Base-by-base conservation (phyloP, 2,797 vertebrate genomes). In the Neostethus bicornis region DNA sequence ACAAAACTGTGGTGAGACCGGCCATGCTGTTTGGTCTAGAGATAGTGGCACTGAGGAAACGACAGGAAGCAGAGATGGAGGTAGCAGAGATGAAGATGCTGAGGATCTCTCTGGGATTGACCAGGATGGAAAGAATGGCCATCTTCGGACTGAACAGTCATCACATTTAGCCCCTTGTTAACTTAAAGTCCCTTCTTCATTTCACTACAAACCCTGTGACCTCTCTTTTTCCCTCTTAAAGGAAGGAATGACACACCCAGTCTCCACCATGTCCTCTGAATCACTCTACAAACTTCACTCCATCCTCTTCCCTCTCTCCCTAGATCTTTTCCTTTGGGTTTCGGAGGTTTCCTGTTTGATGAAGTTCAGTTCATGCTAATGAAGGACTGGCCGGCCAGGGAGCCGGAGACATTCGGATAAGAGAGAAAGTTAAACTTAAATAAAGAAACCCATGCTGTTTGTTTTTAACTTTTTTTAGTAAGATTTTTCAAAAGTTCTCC, bases 181-280 rank as follows among this genome's bases (percentile, higher is more conserved):
- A 83, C 60, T 78, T 75, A 66, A 55, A 60, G 29, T 54, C 61
- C 79, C 19, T 31, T 29, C 19, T 55, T 2, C 10, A 58, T 31
- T 29, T 57, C 56, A 54, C 45, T n/a, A 10, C 41, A 35, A 28
- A 21, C 51, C 53, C 3, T 58, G 52, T 7, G 59, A 62, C 17
- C 48, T 49, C 42, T 46, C 44, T 17, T 24, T 51, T 53, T 51
- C 64, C 55, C 47, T 56, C 67, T 77, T 79, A 83, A 72, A 63
- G 46, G 61, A 80, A 85, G 56, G 11, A 70, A 77, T 84, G 77
- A 77, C 58, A 67, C 68, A 66, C 58, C 55, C 52, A 67, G 72
- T 79, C 77, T 62, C 24, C 54, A 26, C 50, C 49, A 67, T n/a
- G n/a, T 73, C 37, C 55, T 61, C 43, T 47, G 35, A 73, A 58